Evolutionary conservation across 2,797 vertebrate genomes (phyloP), one percentile per base, ranked within the genome.

Genomic region (Tympanoctomys barrerae): DNA sequence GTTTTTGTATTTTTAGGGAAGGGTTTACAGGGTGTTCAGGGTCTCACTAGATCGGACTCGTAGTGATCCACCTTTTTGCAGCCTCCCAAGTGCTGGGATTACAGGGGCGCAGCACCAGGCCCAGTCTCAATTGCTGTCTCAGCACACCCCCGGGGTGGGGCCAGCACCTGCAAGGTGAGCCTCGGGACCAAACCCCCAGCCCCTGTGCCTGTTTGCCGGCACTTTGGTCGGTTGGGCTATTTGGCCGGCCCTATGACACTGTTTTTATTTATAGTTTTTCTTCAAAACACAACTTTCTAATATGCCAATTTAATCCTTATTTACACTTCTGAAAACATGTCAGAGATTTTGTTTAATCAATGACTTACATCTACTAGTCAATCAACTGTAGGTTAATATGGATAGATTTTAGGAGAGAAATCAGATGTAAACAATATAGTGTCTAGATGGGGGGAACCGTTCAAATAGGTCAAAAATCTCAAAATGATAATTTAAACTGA

Each of bases 401-500:
- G 7, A 54, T 1, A 66, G 66, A 66, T 46, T 62, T 77, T 49
- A 52, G 61, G 42, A 62, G 70, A 10, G 5, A 75, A 46, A 46
- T 31, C 46, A 86, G 59, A 87, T 94, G 81, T 87, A 81, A 95
- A 36, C 13, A 19, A 59, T 21, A 66, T 22, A 62, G 31, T 24
- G 42, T 26, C 46, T 33, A 70, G 4, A 42, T 31, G 28, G 26
- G 49, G 94, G 75, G 59, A 26, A 31, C 7, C 61, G 33, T 64
- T 92, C 28, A 88, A 82, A 57, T 52, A 78, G 94, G 42, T 19
- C 36, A 83, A 94, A 86, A 86, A 52, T 46, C 62, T 90, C 84
- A 79, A 68, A 54, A 36, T 7, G 70, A 88, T 31, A 64, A 59
- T 33, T 68, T 62, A 88, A 80, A 61, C 33, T 31, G 42, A 66